phyloP scores from a whole-genome alignment of 2,113 vertebrate species.

The Megaleporinus macrocephalus region DNA sequence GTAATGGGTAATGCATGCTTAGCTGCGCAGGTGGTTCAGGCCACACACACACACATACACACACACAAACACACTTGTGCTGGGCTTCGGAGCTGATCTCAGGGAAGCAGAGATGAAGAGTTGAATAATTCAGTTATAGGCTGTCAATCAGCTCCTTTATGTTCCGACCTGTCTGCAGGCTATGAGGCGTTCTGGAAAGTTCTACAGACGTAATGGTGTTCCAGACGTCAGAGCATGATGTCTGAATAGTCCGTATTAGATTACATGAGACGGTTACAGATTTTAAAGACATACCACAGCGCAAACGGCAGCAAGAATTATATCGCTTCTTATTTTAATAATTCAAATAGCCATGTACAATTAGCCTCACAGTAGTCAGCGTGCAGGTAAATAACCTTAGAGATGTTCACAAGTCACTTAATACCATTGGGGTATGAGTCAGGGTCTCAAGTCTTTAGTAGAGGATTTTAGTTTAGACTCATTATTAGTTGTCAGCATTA shows the following conservation, averaged over 20 bases:
- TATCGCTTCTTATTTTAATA: neutral
- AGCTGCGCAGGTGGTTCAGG: conserved; percentile 38
- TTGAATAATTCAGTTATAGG: conserved; percentile 96
- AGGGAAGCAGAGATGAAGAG: conserved; percentile 83
- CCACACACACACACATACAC: conserved; percentile 17
- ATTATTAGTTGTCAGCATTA: too few species aligned
- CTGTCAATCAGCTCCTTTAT: conserved; percentile 87
- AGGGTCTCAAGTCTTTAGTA: too few species aligned
- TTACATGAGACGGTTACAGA: neutral
- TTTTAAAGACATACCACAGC: neutral
- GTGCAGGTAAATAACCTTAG: too few species aligned
- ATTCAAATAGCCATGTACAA: too few species aligned
- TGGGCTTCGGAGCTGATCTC: conserved; percentile 48
- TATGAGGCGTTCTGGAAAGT: conserved; percentile 15
- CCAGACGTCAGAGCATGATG: conserved; percentile 15
- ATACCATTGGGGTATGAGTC: too few species aligned
- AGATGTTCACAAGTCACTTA: too few species aligned
- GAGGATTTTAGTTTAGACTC: too few species aligned
- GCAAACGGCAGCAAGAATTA: neutral
- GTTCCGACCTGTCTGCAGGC: neutral
- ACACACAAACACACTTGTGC: conserved; percentile 27
- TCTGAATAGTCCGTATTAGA: conserved; percentile 1
- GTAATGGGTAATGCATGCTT: conserved; percentile 47
- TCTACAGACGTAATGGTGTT: conserved; percentile 22
- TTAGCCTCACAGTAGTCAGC: too few species aligned